Conservation (phyloP, 2,888 invertebrate genomes). For the Hyalella azteca region DNA sequence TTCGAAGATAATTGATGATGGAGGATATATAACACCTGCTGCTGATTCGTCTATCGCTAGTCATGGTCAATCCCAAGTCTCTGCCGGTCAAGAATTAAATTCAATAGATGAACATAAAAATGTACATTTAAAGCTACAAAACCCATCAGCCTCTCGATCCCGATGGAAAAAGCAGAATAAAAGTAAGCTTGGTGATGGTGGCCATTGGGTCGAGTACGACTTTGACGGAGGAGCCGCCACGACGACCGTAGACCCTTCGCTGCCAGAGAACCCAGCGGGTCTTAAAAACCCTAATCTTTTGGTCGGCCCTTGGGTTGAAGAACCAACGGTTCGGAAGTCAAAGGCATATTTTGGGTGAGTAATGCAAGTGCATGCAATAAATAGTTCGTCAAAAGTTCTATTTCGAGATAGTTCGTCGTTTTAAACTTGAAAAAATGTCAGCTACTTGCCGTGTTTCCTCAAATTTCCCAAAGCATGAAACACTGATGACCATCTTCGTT, state of each 20-base stretch:
- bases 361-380: too few relatives aligned
- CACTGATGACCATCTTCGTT: too few relatives aligned
- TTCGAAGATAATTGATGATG: too few relatives aligned
- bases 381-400: too few relatives aligned
- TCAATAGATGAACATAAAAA: background rate
- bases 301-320: slow-evolving; percentile 50
- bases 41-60: too few relatives aligned
- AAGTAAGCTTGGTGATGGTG: slow-evolving; percentile 12
- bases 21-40: too few relatives aligned
- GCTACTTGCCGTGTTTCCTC: too few relatives aligned
- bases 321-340: slow-evolving; percentile 43
- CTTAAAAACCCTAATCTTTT: slow-evolving; percentile 49
- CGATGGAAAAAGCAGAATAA: slow-evolving; percentile 24
- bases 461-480: too few relatives aligned
- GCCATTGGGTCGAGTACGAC: slow-evolving; percentile 36
- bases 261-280: slow-evolving; percentile 51
- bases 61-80: background rate
- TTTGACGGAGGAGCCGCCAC: slow-evolving; percentile 30
- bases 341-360: slow-evolving; percentile 50
- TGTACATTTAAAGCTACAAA: background rate
- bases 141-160: background rate
- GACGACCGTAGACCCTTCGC: slow-evolving; percentile 47
- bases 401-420: too few relatives aligned
- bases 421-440: too few relatives aligned
- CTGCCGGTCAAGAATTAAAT: background rate